Base-by-base conservation (phyloP, 2,797 vertebrate genomes). In the Loris lydekkerianus region DNA sequence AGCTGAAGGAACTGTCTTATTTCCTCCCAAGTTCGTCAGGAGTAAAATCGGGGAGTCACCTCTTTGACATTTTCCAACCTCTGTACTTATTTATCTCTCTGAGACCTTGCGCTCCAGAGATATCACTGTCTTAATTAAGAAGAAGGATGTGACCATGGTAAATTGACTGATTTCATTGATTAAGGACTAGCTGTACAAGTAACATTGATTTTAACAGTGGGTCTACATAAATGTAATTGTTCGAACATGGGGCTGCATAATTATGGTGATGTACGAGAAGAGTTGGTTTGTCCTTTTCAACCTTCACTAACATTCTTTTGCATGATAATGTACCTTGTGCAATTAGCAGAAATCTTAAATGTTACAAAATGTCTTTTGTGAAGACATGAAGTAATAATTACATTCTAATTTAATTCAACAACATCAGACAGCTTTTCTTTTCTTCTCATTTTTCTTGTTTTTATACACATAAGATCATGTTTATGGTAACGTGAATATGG, bases 111-210 rank as follows among this genome's bases (percentile, higher is more conserved):
- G 98, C 99, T 98, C 97, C 97, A 97, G 98, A 98, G 99, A 99
- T 99, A 99, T 99, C 98, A 99, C 98, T 99, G 99, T 99, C 99
- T 99, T 99, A 99, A 99, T 99, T 99, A 99, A 99, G 99, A 99
- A 99, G 98, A 99, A 98, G 98, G 98, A 99, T 99, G 98, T 98
- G 98, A 99, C 98, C 98, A 98, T 98, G 98, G 98, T 98, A 98
- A 99, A 99, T 99, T 99, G 99, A 99, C 99, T 98, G 99, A 98
- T 99, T 98, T 97, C 98, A 99, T 99, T 99, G 99, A 99, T 99
- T 99, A 98, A 98, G 98, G 98, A 98, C 98, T 98, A 98, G 98
- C 98, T 98, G 98, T 98, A 98, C 98, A 98, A 99, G 98, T 99
- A 98, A 98, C 99, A 99, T 99, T 98, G 99, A 99, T 99, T 99